A percentile compares a stretch with the other conserved stretches of the same genome.
These are phyloP conservation scores for Rhinichthys klamathensis DNA, from an alignment of 2,113 vertebrate species.

Conservation along the genomic window DNA sequence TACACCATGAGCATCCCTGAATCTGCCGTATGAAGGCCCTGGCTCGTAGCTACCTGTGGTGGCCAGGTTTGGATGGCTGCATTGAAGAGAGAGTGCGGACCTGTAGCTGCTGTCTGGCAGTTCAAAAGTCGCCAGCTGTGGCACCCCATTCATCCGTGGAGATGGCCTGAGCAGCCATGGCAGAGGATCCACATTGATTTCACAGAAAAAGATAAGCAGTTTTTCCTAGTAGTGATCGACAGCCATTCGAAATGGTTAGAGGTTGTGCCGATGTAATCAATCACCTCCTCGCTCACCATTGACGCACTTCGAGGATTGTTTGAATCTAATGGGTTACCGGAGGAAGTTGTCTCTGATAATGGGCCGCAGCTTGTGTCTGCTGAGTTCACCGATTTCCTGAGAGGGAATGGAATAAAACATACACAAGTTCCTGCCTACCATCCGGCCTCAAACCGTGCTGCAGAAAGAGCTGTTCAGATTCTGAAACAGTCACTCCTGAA, in stretches of 20 bases:
- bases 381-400: no score
- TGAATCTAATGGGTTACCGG: not conserved
- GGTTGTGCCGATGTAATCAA: not conserved
- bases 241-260: not conserved
- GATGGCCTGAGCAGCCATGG: not conserved
- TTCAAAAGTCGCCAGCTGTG: not conserved
- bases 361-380: not conserved
- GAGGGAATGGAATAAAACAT: no score
- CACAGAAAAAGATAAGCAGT: not conserved
- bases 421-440: no score
- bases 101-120: not conserved
- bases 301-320: not conserved
- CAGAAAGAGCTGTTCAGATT: not conserved
- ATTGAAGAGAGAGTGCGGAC: not conserved
- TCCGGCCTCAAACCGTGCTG: conserved; percentile 13
- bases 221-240: not conserved
- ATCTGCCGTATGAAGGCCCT: not conserved
- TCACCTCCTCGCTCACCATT: conserved; percentile 18
- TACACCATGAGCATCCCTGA: not conserved
- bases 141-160: not conserved
- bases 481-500: conserved; percentile 2
- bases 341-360: conserved; percentile 22
- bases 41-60: not conserved
- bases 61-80: not conserved
- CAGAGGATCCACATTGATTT: not conserved